phyloP scores from a whole-genome alignment of 1,140 invertebrate species.

The Lucilia cuprina region DNA sequence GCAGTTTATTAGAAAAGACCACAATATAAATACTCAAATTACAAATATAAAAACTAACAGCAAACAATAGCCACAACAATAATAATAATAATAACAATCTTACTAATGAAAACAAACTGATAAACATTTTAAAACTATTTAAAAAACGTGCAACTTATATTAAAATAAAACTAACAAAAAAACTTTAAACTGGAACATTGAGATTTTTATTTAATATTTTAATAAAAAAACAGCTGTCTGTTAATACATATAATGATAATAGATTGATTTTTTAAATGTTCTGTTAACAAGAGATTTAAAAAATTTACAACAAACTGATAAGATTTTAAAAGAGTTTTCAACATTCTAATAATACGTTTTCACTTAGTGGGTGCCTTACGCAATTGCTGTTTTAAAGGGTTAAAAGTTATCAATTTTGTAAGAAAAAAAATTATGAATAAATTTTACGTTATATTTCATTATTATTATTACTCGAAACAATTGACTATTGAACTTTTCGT shows the following conservation, averaged over 20 bases:
- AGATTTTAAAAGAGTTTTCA: not conserved
- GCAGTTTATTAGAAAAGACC: not conserved
- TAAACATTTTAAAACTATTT: not conserved
- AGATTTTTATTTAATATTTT: not conserved
- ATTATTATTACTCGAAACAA: not conserved
- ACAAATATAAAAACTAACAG: not conserved
- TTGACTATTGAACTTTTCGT: not conserved
- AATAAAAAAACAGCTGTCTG: not conserved
- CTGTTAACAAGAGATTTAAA: not conserved
- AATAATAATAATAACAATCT: not conserved
- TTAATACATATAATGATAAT: not conserved
- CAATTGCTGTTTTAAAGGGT: not conserved
- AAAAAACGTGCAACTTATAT: conserved; percentile 1
- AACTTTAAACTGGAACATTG: not conserved
- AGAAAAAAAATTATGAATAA: not conserved
- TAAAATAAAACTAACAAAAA: not conserved
- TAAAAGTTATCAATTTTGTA: not conserved
- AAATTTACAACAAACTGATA: not conserved
- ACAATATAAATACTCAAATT: not conserved
- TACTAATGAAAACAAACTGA: conserved; percentile 4
- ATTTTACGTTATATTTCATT: not conserved
- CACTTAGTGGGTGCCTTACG: not conserved
- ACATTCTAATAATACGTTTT: not conserved
- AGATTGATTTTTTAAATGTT: not conserved
- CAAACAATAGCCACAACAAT: not conserved